Conservation (phyloP, 2,888 invertebrate species). For the Serripes groenlandicus region DNA sequence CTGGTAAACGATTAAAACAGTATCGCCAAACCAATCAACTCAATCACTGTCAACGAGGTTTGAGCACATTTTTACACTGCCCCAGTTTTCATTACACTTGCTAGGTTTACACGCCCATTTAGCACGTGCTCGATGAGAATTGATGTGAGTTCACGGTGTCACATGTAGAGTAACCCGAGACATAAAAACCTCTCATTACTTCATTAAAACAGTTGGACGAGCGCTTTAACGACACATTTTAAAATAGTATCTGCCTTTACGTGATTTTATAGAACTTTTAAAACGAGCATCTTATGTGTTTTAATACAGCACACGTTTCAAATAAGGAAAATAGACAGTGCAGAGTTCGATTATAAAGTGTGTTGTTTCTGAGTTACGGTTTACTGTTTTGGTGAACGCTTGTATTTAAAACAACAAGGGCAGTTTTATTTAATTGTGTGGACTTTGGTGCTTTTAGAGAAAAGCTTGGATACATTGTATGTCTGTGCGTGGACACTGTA, state of each 20-base stretch:
- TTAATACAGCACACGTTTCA: too few species aligned
- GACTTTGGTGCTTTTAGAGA: neutral
- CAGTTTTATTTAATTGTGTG: neutral
- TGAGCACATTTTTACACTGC: constrained; percentile 13
- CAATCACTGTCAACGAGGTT: constrained; percentile 9
- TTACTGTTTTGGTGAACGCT: too few species aligned
- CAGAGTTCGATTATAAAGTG: too few species aligned
- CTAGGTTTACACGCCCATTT: constrained; percentile 6
- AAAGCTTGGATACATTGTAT: neutral
- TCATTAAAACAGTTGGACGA: neutral
- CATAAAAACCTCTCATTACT: neutral
- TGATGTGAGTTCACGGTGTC: constrained; percentile 30
- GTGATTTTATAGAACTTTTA: neutral
- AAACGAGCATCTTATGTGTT: too few species aligned
- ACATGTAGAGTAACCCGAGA: neutral
- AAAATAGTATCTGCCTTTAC: neutral
- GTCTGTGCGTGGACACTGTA: too few species aligned
- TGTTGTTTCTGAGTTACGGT: neutral
- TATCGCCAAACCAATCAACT: constrained; percentile 7
- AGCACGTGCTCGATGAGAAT: constrained; percentile 24
- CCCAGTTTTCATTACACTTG: neutral
- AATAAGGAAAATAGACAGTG: too few species aligned
- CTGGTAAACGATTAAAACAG: constrained; percentile 16
- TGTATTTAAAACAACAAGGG: neutral
- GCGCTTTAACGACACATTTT: neutral